Conservation (phyloP, 2,888 invertebrate species). For the Cantharis rustica region DNA sequence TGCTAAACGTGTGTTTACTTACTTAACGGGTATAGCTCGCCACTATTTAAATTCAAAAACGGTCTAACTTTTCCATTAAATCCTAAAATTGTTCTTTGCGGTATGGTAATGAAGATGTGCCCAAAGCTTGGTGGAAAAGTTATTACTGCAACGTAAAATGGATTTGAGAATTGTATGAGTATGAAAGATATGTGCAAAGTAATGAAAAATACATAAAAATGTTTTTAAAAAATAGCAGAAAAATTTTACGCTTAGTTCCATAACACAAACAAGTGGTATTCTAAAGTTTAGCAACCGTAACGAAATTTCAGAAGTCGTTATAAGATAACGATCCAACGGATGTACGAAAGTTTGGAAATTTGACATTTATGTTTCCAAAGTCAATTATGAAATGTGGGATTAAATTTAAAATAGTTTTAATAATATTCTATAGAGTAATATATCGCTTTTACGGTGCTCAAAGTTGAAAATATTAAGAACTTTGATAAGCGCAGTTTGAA, state of each 20-base stretch:
- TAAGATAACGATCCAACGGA: slow-evolving; percentile 6
- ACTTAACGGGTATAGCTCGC: not conserved
- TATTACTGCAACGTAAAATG: not conserved
- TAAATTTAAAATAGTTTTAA: slow-evolving; percentile 22
- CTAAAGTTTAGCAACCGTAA: slow-evolving; percentile 8
- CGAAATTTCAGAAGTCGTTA: slow-evolving; percentile 2
- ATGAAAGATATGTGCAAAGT: not conserved
- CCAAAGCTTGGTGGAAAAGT: not conserved
- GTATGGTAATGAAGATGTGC: not conserved
- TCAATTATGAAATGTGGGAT: slow-evolving; percentile 16
- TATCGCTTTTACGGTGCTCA: slow-evolving; percentile 5
- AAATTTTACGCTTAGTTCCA: slow-evolving; percentile 7
- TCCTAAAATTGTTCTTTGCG: not conserved
- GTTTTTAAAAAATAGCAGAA: not conserved
- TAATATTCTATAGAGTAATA: slow-evolving; percentile 13
- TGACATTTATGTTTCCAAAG: slow-evolving; percentile 10
- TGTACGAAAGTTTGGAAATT: slow-evolving; percentile 2
- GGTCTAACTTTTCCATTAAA: not conserved
- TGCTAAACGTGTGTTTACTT: not conserved
- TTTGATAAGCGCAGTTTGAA: slow-evolving; percentile 17
- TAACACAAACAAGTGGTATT: slow-evolving; percentile 11
- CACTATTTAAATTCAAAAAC: not conserved
- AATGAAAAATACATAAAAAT: not conserved
- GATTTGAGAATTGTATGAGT: not conserved
- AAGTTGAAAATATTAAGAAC: slow-evolving; percentile 16